A percentile compares a stretch with the other conserved stretches of the same genome.
Evolutionary conservation across 2,113 vertebrate genomes (phyloP).

Genomic region (Mobula hypostoma): DNA sequence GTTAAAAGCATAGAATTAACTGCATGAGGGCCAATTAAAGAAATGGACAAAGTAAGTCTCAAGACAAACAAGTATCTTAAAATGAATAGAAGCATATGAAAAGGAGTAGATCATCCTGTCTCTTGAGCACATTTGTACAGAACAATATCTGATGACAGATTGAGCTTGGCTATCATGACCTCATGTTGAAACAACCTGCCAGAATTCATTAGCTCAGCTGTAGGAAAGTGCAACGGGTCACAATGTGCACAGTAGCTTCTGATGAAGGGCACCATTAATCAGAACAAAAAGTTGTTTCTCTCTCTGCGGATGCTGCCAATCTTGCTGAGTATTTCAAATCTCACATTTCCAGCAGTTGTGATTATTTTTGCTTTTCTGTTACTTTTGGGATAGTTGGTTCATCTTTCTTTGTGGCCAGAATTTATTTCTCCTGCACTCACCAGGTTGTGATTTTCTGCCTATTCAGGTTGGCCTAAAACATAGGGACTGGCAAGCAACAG

Average conservation of each 20-base stretch:
- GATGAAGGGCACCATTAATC: too few species aligned
- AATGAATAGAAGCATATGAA: background rate
- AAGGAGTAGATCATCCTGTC: background rate
- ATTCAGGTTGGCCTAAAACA: background rate
- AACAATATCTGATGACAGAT: background rate
- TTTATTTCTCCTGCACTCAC: background rate
- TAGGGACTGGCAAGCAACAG: background rate
- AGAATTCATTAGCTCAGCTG: slow-evolving; percentile 1
- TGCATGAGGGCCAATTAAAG: background rate
- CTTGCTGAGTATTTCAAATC: too few species aligned
- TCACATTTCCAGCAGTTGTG: too few species aligned
- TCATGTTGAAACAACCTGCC: background rate
- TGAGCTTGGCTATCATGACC: background rate
- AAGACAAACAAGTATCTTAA: background rate
- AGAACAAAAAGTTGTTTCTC: too few species aligned
- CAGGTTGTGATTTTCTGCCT: background rate
- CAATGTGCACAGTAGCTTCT: background rate
- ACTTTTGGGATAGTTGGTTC: background rate
- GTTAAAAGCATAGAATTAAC: background rate
- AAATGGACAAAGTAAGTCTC: background rate
- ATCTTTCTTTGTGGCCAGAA: background rate
- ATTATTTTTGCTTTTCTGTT: too few species aligned
- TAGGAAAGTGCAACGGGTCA: background rate
- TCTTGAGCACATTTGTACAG: background rate
- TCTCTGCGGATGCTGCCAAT: too few species aligned